A percentile compares a stretch with the other conserved stretches of the same genome.
These are phyloP conservation scores for Diabrotica virgifera DNA, from an alignment of 1,140 invertebrate species.

Conservation along the genomic window DNA sequence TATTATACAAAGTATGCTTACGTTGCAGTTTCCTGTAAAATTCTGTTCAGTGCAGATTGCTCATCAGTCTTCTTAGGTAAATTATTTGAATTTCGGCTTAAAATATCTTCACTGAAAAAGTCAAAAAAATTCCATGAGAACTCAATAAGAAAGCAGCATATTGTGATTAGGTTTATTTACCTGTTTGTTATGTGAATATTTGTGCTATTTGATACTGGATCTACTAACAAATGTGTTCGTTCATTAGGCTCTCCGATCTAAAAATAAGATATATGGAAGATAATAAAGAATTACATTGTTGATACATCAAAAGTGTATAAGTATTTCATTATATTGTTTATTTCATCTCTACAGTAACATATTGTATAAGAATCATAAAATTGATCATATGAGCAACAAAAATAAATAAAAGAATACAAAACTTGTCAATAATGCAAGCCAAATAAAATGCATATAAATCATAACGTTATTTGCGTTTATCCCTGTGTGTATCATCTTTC, in stretches of 20 bases:
- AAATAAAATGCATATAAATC: too few relatives aligned
- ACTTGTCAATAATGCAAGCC: too few relatives aligned
- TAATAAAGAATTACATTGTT: too few relatives aligned
- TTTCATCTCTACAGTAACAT: too few relatives aligned
- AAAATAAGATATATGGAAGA: constrained; percentile 10
- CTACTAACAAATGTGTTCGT: constrained; percentile 64
- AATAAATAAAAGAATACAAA: too few relatives aligned
- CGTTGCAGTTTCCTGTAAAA: constrained; percentile 85
- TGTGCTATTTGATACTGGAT: constrained; percentile 66
- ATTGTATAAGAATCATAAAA: too few relatives aligned
- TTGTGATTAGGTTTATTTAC: constrained; percentile 39
- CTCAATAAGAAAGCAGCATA: constrained; percentile 20
- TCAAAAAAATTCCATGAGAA: constrained; percentile 9
- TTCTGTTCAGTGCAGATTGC: constrained; percentile 81
- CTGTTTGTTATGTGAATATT: constrained; percentile 59
- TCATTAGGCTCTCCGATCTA: constrained; percentile 63
- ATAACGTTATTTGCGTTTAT: too few relatives aligned
- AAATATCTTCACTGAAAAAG: constrained; percentile 62
- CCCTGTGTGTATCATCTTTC: too few relatives aligned
- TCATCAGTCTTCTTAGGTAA: constrained; percentile 80
- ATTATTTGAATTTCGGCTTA: constrained; percentile 60
- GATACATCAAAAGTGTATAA: too few relatives aligned
- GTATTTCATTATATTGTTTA: too few relatives aligned
- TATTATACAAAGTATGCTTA: constrained; percentile 50
- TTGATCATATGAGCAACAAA: too few relatives aligned